Evolutionary conservation across 2,113 vertebrate genomes (phyloP), one percentile per base, ranked within the genome.

Genomic region (Anhinga anhinga): DNA sequence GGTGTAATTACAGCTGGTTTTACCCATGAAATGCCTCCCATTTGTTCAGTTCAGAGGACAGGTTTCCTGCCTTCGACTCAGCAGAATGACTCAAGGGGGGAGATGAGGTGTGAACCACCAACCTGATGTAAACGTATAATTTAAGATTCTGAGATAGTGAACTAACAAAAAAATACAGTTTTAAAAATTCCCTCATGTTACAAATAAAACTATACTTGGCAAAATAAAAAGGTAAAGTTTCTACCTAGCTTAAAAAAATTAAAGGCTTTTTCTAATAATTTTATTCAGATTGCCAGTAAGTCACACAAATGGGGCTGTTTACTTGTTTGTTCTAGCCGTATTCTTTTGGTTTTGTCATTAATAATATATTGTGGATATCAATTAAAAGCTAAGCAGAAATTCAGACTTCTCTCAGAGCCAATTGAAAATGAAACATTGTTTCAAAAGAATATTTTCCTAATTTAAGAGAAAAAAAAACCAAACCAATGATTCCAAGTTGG

Each of bases 291-390:
- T 71, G 56, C 58, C 23, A 50, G 42, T 82, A 50, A 79, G 27
- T 63, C 76, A 61, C 81, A 71, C 45, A 89, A 95, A 82, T 63
- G 62, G 13, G 15, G 81, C 70, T 96, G 76, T 96, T 97, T 97
- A 74, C 91, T 89, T 97, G 94, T 90, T 94, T 93, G 50, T 74
- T 95, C 42, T 87, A 89, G 77, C 89, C 52, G 21, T 55, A 49
- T 78, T 95, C 93, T 85, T 87, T 42, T 40, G 82, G 70, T 69
- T 79, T 82, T 67, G 56, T 82, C 65, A 80, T 97, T 95, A 97
- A 92, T 95, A 94, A 97, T 94, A 40, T 71, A 95, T 93, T 85
- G 53, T 67, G 89, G 87, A 66, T 95, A 91, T 96, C 85, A 87
- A 69, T 96, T 96, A 93, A 94, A 87, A 88, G 27, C 73, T 22